Conservation (phyloP, 2,797 vertebrate species). For the Eutrigla gurnardus region DNA sequence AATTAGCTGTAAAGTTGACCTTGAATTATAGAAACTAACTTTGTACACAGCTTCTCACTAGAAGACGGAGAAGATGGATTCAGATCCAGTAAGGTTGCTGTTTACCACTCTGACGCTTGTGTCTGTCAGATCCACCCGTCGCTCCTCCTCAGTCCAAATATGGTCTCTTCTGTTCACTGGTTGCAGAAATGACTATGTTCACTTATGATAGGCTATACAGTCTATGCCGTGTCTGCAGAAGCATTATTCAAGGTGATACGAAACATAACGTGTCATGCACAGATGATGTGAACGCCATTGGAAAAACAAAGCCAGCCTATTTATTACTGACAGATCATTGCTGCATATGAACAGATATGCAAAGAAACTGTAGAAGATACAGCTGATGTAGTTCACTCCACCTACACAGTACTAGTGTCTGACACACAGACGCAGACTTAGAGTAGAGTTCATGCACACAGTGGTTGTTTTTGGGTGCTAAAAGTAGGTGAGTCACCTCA, state of each 20-base stretch:
- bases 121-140: too few relatives aligned
- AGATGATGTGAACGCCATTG: not conserved
- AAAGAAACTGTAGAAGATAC: conserved; percentile 1
- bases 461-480: conserved; percentile 13
- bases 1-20: too few relatives aligned
- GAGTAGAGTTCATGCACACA: conserved; percentile 17
- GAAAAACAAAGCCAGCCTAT: not conserved
- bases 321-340: not conserved
- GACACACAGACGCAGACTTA: not conserved
- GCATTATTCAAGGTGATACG: conserved; percentile 1
- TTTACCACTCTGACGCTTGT: too few relatives aligned
- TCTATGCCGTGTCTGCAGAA: not conserved
- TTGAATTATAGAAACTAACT: too few relatives aligned
- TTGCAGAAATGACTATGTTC: too few relatives aligned
- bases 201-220: too few relatives aligned
- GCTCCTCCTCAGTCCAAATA: too few relatives aligned
- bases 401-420: conserved; percentile 10
- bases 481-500: conserved; percentile 41
- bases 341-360: not conserved
- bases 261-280: not conserved
- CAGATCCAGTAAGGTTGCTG: too few relatives aligned
- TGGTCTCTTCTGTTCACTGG: too few relatives aligned
- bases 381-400: not conserved
- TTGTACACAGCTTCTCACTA: too few relatives aligned
- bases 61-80: too few relatives aligned